Conservation (phyloP, 2,888 invertebrate species). For the Polymixis flavicincta region DNA sequence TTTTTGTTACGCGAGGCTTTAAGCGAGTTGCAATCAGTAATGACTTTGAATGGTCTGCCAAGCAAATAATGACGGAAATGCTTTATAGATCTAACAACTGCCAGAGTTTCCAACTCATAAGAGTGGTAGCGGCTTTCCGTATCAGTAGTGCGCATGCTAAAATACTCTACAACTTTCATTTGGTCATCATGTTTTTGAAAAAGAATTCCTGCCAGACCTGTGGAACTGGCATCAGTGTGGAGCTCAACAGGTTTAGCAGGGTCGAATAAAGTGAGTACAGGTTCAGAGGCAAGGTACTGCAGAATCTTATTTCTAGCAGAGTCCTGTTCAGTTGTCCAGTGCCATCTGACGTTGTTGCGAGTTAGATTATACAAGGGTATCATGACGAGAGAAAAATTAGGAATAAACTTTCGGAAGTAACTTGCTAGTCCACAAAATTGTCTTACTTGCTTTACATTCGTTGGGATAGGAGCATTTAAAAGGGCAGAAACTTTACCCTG, state of each 20-base stretch:
- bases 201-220: not conserved
- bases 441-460: not conserved
- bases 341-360: not conserved
- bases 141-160: not conserved
- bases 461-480: not conserved
- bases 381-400: not conserved
- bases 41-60: not conserved
- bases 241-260: not conserved
- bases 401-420: not conserved
- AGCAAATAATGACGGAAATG: not conserved
- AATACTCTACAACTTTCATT: not conserved
- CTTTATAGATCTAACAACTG: not conserved
- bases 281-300: not conserved
- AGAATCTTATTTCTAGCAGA: not conserved
- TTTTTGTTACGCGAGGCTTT: not conserved
- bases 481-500: not conserved
- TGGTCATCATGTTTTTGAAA: not conserved
- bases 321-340: not conserved
- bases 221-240: conserved; percentile 1
- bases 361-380: not conserved
- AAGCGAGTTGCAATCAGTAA: not conserved
- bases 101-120: not conserved
- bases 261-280: not conserved
- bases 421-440: not conserved
- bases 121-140: not conserved